Percentiles rank a stretch among this genome's conserved stretches.
Conservation (phyloP, 2,888 invertebrate species). For the Odontothrips loti region DNA sequence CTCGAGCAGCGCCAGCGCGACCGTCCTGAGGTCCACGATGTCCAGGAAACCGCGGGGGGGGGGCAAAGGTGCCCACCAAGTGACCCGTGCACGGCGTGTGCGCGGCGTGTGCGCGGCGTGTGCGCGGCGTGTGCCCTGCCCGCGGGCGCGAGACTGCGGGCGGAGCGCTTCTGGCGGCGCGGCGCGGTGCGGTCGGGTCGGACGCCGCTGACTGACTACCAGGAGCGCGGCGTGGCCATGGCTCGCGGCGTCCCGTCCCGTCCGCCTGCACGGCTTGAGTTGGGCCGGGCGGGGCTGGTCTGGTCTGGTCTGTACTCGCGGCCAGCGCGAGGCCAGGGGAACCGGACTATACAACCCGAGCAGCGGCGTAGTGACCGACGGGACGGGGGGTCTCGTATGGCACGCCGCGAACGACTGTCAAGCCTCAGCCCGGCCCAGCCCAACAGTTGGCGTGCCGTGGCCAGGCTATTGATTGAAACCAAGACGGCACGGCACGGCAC, state of each 20-base stretch:
- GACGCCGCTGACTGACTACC: conserved; percentile 27
- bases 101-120: conserved; percentile 25
- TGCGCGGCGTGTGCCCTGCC: neutral
- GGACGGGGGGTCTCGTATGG: neutral
- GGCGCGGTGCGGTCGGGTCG: conserved; percentile 16
- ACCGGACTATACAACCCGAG: neutral
- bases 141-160: neutral
- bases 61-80: conserved; percentile 22
- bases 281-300: neutral
- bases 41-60: conserved; percentile 8
- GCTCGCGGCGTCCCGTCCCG: neutral
- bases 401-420: no score
- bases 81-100: conserved; percentile 25
- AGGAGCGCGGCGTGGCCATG: conserved; percentile 25
- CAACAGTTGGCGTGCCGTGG: no score
- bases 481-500: neutral
- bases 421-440: no score
- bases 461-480: neutral
- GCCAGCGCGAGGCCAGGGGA: no score
- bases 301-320: neutral
- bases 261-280: no score
- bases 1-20: conserved; percentile 21
- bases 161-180: conserved; percentile 19
- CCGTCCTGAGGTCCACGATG: neutral
- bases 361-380: neutral